These are phyloP conservation scores for Pygathrix nemaeus DNA, from an alignment of 2,113 vertebrate genomes.

Conservation along the genomic window DNA sequence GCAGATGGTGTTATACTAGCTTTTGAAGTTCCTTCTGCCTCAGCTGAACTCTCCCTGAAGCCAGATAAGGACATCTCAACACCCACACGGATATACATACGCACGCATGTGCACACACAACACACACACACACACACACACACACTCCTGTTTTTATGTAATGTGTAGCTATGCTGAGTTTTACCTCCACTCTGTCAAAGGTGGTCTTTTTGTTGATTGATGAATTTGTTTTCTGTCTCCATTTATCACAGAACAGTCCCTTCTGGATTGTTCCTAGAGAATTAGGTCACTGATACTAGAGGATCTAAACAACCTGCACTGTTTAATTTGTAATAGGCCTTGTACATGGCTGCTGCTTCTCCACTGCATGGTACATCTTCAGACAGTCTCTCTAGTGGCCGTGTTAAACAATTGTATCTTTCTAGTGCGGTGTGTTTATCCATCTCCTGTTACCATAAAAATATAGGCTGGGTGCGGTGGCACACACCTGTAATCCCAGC, in stretches of 20 bases:
- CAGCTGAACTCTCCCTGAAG: neutral
- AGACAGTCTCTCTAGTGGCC: neutral
- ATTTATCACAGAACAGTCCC: neutral
- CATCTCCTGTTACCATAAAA: neutral
- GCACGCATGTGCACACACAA: rapidly evolving
- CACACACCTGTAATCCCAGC: too few relatives aligned
- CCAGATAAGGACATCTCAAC: neutral
- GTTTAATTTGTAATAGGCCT: neutral
- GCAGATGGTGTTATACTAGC: neutral
- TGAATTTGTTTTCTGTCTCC: neutral
- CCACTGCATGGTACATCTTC: neutral
- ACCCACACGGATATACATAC: rapidly evolving
- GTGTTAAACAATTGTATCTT: neutral
- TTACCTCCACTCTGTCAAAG: neutral
- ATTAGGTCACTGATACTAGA: neutral
- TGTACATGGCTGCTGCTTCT: too few relatives aligned
- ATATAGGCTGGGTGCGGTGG: neutral
- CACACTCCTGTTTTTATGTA: neutral
- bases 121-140: rapidly evolving
- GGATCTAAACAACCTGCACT: too few relatives aligned
- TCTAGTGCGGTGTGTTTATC: neutral
- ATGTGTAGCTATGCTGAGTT: neutral
- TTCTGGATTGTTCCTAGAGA: neutral
- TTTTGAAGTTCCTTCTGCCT: neutral
- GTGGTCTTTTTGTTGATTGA: neutral